Conservation (phyloP, 2,113 vertebrate genomes). For the Rhinichthys klamathensis region DNA sequence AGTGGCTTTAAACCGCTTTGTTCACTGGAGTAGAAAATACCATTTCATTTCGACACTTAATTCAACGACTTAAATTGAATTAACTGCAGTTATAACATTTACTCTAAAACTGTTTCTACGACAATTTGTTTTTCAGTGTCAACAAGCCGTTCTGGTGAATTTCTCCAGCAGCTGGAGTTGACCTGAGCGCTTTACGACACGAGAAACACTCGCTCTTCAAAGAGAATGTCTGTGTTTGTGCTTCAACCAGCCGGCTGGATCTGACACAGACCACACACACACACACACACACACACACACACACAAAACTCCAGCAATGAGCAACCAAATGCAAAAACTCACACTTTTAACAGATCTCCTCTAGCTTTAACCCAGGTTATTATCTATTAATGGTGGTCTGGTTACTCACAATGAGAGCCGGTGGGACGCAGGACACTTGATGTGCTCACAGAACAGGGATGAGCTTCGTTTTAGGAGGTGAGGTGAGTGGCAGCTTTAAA, state of each 20-base stretch:
- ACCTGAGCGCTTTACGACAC: slow-evolving; percentile 25
- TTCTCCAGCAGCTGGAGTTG: not conserved
- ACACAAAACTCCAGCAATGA: not conserved
- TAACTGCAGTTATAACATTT: not conserved
- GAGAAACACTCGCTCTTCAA: slow-evolving; percentile 39
- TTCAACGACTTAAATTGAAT: not conserved
- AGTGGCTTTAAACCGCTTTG: not conserved
- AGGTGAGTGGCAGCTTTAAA: slow-evolving; percentile 71
- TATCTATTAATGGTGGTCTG: not conserved
- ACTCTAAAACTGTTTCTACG: not conserved
- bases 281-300: not conserved
- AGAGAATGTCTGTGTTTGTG: slow-evolving; percentile 18
- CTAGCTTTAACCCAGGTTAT: not conserved
- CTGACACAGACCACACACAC: not conserved
- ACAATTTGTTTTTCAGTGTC: not conserved
- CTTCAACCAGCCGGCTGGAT: not conserved
- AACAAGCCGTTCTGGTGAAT: not conserved
- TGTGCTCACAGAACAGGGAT: slow-evolving; percentile 29
- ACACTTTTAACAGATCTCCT: not conserved
- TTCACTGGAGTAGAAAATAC: not conserved
- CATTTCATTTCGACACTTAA: not conserved
- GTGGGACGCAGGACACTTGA: not conserved
- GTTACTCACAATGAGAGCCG: slow-evolving; percentile 35
- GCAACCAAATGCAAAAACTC: not conserved
- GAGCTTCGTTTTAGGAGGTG: slow-evolving; percentile 61